Percentiles rank a stretch among this genome's conserved stretches.
These are phyloP conservation scores for Harpagoxenus sublaevis DNA, from an alignment of 2,888 invertebrate genomes.

Conservation along the genomic window DNA sequence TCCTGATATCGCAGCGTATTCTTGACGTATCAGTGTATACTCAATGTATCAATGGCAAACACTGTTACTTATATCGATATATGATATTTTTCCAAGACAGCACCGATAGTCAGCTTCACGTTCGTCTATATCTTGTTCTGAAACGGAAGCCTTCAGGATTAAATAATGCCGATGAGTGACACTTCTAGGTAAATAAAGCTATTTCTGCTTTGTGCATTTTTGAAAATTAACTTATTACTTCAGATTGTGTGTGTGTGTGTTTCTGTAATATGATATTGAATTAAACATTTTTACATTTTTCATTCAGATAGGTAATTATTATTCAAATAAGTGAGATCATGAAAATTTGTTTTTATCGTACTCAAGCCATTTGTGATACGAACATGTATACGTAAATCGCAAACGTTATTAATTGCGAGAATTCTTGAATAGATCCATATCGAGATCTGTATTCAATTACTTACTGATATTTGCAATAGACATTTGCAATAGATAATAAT, in stretches of 20 bases:
- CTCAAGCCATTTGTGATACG: not conserved
- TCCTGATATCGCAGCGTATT: conserved; percentile 10
- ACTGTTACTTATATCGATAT: conserved; percentile 12
- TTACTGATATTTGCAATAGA: not conserved
- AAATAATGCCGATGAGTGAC: not conserved
- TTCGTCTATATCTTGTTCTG: conserved; percentile 9
- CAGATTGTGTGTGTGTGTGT: not conserved
- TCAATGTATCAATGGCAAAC: conserved; percentile 31
- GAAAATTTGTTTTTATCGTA: not conserved
- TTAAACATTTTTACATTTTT: not conserved
- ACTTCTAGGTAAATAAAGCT: not conserved
- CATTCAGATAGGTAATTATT: not conserved
- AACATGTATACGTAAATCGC: not conserved
- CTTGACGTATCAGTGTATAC: conserved; percentile 16
- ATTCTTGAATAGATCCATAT: not conserved
- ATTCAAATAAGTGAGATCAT: not conserved
- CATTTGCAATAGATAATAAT: not conserved
- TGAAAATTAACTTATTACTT: not conserved
- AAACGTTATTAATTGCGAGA: not conserved
- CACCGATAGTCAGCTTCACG: not conserved
- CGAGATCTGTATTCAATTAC: not conserved
- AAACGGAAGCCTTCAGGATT: conserved; percentile 9
- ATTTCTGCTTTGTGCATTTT: not conserved
- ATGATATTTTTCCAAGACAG: conserved; percentile 27
- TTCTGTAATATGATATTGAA: not conserved